These are phyloP conservation scores for Pyralis farinalis DNA, from an alignment of 2,888 invertebrate species.

Conservation along the genomic window DNA sequence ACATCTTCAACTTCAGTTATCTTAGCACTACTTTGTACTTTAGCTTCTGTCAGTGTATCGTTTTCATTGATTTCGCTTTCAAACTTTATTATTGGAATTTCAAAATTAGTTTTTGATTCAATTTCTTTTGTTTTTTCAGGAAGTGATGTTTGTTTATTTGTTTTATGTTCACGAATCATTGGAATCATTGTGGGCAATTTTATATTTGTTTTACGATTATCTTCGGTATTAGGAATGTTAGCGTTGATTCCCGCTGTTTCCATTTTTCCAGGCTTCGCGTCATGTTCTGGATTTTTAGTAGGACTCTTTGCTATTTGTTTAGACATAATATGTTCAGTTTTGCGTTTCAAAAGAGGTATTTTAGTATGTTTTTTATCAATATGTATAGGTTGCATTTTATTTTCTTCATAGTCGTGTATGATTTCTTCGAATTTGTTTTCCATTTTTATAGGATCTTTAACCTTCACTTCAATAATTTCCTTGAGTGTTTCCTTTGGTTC, in stretches of 20 bases:
- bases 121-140: too few species aligned
- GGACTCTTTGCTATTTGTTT: conserved; percentile 12
- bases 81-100: too few species aligned
- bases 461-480: conserved; percentile 32
- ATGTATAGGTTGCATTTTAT: conserved; percentile 31
- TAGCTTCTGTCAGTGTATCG: too few species aligned
- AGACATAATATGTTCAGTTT: conserved; percentile 41
- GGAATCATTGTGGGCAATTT: too few species aligned
- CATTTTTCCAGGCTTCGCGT: conserved; percentile 7
- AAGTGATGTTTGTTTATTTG: too few species aligned
- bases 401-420: conserved; percentile 60
- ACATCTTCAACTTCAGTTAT: too few species aligned
- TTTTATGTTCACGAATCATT: too few species aligned
- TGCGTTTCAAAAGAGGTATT: conserved; percentile 53
- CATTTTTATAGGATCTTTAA: conserved; percentile 50
- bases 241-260: conserved; percentile 2
- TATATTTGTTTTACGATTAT: too few species aligned
- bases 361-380: conserved; percentile 40
- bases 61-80: too few species aligned
- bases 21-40: too few species aligned
- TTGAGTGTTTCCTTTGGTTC: conserved; percentile 26
- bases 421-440: conserved; percentile 66
- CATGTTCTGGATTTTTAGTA: conserved; percentile 12
- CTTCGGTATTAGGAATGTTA: too few species aligned
- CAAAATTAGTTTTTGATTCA: too few species aligned